Base-by-base conservation (phyloP, 2,888 invertebrate genomes). In the Stenurella melanura region DNA sequence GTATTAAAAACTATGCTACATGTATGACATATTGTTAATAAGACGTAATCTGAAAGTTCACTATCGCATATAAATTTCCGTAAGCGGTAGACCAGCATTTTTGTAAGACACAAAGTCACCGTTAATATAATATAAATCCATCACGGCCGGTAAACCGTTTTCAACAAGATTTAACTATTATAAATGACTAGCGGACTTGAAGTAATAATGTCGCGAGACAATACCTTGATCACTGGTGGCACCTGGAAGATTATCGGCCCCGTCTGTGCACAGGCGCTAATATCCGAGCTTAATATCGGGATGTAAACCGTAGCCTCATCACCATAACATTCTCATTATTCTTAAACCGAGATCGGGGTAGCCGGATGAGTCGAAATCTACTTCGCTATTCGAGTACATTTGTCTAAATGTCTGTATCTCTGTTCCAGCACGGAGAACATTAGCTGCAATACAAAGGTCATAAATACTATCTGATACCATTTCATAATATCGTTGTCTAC, bases 291-390 rank as follows among this genome's bases (percentile, higher is more conserved):
- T 87, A 87, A 87, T 87, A 86, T 88, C 82, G 85, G 85, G 85
- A 86, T 87, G 87, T 87, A 86, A 85, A 87, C 85, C 81, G 83
- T 83, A 82, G 85, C 83, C 88, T 89, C 89, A 89, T 89, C 88
- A 88, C 87, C 89, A 89, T 89, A 89, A 88, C 88, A 86, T 88
- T 88, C 88, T 87, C 89, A 88, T 89, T 89, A 89, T 87, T 89
- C 88, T 87, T 86, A 76, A 82, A 80, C 79, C 76, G 78, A 82
- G 85, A 81, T 9, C 82, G 82, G 82, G 77, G 78, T 73, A 57
- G 75, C 75, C 83, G 85, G 83, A 85, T 85, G 84, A 83, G 81
- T 79, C 81, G 81, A 85, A 85, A 86, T 84, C 86, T 84, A 84
- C 85, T 85, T 76, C 81, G 81, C 79, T 76, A 80, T 83, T 82